Evolutionary conservation across 92 coral and sea anemone species (phyloP), one percentile per base, ranked within the genome.

Genomic region (Porites evermanni): DNA sequence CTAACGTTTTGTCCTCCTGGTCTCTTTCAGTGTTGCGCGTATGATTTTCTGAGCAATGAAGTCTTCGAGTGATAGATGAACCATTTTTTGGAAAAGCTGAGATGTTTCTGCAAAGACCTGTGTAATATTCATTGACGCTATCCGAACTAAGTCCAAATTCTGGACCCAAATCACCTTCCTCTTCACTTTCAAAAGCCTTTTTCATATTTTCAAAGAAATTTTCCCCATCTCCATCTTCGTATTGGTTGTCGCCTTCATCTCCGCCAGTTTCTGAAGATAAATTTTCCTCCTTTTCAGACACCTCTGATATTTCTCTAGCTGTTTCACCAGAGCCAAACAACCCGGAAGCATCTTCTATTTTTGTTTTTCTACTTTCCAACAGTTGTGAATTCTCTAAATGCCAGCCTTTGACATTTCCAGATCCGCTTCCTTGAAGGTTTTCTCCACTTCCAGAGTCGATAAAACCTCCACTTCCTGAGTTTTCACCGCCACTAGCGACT

Each of bases 1-100:
- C 88, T 4, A 85, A 67, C 16, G 26, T 69, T 77, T 74, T 85
- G 51, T 74, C 83, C 29, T 81, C 91, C 19, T 66, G 52, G n/a
- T 72, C 80, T n/a, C 70, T 88, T 53, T 81, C 77, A 74, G 64
- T 75, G 17, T 9, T 32, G 44, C 32, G 64, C 26, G 80, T 50
- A 18, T 18, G 17, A 53, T 61, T 73, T 83, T 64, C 74, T 23
- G 16, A 53, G 20, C 87, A 83, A 73, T 16, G 87, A 2, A 11
- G 69, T 69, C 7, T 38, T 47, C 67, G 54, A 12, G 58, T 4
- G 5, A 73, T 16, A 8, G 44, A 13, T 21, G 87, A 73, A 9
- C 13, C 21, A 64, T 83, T 83, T 8, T 44, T 65, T 14, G 70
- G 29, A 47, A 44, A 63, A 63, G 18, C 18, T 20, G 80, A 44